phyloP scores from a whole-genome alignment of 2,797 vertebrate species.

The Oryzias dopingdopingensis region DNA sequence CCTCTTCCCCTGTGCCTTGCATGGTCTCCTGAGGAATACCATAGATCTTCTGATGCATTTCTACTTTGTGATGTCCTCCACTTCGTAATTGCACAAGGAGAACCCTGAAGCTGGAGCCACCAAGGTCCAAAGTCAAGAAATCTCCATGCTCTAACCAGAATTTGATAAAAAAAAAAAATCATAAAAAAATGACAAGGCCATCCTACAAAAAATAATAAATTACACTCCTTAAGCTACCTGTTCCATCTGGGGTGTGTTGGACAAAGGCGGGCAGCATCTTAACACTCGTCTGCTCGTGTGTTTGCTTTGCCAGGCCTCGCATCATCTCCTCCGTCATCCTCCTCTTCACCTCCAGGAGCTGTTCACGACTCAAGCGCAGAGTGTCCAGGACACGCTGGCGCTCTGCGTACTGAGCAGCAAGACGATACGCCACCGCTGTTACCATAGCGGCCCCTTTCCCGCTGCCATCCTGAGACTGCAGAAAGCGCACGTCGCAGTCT shows the following conservation, averaged over 20 bases:
- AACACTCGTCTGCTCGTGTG: slow-evolving; percentile 75
- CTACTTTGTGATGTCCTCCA: slow-evolving; percentile 81
- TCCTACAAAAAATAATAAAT: background rate
- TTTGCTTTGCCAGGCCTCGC: slow-evolving; percentile 81
- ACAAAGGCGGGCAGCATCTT: slow-evolving; percentile 97
- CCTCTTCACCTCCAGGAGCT: slow-evolving; percentile 88
- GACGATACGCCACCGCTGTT: slow-evolving; percentile 90
- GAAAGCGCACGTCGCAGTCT: slow-evolving; percentile 89
- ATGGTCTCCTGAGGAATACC: slow-evolving; percentile 87
- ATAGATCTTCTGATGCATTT: slow-evolving; percentile 98
- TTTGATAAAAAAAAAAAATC: background rate
- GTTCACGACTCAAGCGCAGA: slow-evolving; percentile 81
- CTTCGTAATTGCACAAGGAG: slow-evolving; percentile 87
- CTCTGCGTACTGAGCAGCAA: slow-evolving; percentile 84
- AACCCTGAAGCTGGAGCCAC: slow-evolving; percentile 94
- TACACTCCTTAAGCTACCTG: slow-evolving; percentile 75
- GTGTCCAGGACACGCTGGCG: slow-evolving; percentile 83
- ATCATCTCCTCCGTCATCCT: slow-evolving; percentile 85
- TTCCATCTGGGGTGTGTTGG: slow-evolving; percentile 88
- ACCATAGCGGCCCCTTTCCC: slow-evolving; percentile 98
- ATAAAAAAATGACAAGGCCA: background rate
- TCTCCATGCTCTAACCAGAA: slow-evolving; percentile 86
- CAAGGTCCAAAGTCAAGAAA: slow-evolving; percentile 93
- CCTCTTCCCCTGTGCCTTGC: slow-evolving; percentile 95
- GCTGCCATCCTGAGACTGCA: slow-evolving; percentile 90